Evolutionary conservation across 2,888 invertebrate species (phyloP), one percentile per base, ranked within the genome.

Genomic region (Shargacucullia verbasci): DNA sequence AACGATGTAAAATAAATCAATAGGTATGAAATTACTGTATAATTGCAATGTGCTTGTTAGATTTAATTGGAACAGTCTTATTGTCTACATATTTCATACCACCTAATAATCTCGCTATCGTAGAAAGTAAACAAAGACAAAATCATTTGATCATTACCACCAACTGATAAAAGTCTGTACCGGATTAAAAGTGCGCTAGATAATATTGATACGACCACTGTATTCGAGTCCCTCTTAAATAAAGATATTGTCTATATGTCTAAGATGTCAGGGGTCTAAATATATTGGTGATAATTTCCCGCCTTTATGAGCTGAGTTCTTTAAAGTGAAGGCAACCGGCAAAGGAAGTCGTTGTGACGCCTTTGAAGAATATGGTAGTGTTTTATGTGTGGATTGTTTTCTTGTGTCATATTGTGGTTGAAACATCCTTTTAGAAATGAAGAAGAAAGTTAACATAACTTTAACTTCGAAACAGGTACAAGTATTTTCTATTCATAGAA

Each of bases 41-140:
- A 20, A 20, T 20, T 20, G 20, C 20, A 20, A 20, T 20, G 20
- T 4, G 20, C 20, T 20, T 20, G 4, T 20, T 20, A 20, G 20
- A 1, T 3, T 29, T 9, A 7, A 29, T 29, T 29, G 1, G 9
- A 34, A 11, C 8, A 29, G 43, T 34, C n/a, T 34, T 37, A 29
- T 27, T 60, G 43, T 66, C 46, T 52, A 20, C 45, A 44, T 54
- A 7, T 14, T 44, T 44, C 12, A 41, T n/a, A 43, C 11, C 25
- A 46, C n/a, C 52, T 45, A 57, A 66, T 78, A 68, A 77, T 73
- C 73, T 69, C 54, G 33, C 46, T 78, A 75, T 74, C 67, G 55
- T 61, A 67, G 57, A 70, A 73, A 64, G 80, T 81, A 86, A 88
- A 88, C 86, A 86, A 79, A 73, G 80, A 77, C 20, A 76, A 79